Percentiles rank a stretch among this genome's conserved stretches.
These are phyloP conservation scores for Clupea harengus DNA, from an alignment of 2,113 vertebrate species.

Conservation along the genomic window DNA sequence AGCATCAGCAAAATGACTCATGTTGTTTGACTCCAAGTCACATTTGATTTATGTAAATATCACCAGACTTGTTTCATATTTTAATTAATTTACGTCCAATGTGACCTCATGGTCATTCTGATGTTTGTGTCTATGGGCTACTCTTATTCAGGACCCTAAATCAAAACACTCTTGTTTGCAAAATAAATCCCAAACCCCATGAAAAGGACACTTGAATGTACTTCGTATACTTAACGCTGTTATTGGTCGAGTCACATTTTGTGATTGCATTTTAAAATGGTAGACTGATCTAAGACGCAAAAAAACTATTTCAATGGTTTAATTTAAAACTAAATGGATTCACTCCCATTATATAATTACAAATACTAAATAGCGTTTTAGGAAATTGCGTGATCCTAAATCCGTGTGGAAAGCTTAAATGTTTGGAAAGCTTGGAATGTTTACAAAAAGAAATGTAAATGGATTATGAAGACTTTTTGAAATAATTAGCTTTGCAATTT, in stretches of 20 bases:
- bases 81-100: neutral
- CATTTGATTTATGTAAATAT: conserved; percentile 11
- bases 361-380: no score
- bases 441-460: neutral
- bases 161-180: no score
- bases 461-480: neutral
- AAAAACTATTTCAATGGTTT: no score
- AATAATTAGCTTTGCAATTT: neutral
- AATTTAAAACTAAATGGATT: no score
- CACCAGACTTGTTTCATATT: neutral
- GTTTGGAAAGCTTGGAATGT: no score
- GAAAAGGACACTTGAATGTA: neutral
- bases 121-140: neutral
- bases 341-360: no score
- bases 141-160: neutral
- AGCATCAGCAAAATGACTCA: neutral
- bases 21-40: neutral
- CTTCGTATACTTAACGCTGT: no score
- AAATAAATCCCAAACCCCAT: neutral
- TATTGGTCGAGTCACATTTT: no score
- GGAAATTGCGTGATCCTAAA: no score
- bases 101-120: neutral
- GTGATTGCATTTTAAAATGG: no score
- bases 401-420: neutral
- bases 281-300: no score